Base-by-base conservation (phyloP, 2,888 invertebrate genomes). In the Fragum whitleyi region DNA sequence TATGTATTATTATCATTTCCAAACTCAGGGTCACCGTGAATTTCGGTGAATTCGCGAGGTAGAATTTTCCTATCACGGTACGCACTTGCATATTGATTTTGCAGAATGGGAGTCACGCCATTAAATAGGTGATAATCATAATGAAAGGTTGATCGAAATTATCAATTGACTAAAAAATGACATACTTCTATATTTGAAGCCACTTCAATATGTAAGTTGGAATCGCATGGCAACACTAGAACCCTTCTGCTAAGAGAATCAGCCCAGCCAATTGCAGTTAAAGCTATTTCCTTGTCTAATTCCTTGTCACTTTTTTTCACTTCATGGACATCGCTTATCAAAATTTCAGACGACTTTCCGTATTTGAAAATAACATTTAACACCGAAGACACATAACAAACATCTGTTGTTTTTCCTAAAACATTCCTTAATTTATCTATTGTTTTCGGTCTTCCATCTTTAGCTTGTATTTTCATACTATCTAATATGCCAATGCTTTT, bases 191-290 rank as follows among this genome's bases (percentile, higher is more conserved):
- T 29, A 21, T 71, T 62, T 1, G 69, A 21, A 3, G 57, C 51
- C 21, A 80, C 59, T 11, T 51, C 23, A 2, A 14, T 19, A 19
- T 76, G 75, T 6, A 68, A 47, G 19, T 47, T 51, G 2, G 79
- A 76, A 62, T 80, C 79, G 26, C 79, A 80, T 2, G 79, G 79
- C 6, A 80, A 59, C 28, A 76, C 72, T n/a, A 67, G 36, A 36
- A 80, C 29, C 2, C 53, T 28, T 68, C 76, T 42, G 11, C 51
- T 32, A n/a, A 32, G 14, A 21, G 51, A 26, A 6, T 51, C 11
- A 19, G 68, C 75, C 23, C 23, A 1, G 21, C 68, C n/a, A 23
- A 19, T 26, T 0, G 39, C 69, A n/a, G 28, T 26, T n/a, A 9
- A 51, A 0, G 68, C 76, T n/a, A 80, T 72, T 36, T 68, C 75